These are phyloP conservation scores for Ellobius talpinus DNA, from an alignment of 2,113 vertebrate genomes.

Conservation along the genomic window DNA sequence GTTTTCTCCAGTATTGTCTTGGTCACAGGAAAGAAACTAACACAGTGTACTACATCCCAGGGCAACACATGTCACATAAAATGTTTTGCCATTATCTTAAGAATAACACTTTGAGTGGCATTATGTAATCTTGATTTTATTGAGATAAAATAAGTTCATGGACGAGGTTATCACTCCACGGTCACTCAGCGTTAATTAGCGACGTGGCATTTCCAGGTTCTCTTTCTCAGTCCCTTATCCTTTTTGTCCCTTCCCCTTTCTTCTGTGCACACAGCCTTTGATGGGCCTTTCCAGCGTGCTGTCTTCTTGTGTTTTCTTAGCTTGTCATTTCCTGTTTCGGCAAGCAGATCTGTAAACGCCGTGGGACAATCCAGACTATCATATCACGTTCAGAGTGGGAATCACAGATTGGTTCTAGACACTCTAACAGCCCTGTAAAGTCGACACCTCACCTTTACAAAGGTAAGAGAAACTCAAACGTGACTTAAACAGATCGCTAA, in stretches of 20 bases:
- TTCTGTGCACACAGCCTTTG: not conserved
- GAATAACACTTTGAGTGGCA: not conserved
- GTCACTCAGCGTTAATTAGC: not conserved
- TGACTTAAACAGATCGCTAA: not conserved
- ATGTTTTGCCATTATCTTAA: not conserved
- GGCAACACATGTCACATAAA: not conserved
- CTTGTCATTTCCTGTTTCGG: not conserved
- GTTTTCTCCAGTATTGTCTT: no score
- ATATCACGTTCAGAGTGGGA: not conserved
- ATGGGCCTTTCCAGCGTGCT: not conserved
- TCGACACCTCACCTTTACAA: not conserved
- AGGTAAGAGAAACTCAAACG: not conserved
- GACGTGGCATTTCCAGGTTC: not conserved
- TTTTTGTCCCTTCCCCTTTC: no score
- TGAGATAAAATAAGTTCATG: not conserved
- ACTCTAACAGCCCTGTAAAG: not conserved
- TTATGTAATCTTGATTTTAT: not conserved
- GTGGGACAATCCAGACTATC: not conserved
- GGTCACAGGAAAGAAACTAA: not conserved
- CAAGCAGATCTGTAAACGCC: not conserved
- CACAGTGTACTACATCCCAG: not conserved
- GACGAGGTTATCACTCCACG: not conserved
- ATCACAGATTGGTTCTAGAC: not conserved
- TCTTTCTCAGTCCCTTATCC: not conserved
- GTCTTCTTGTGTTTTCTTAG: slow-evolving; percentile 15